Evolutionary conservation across 2,113 vertebrate genomes (phyloP), one percentile per base, ranked within the genome.

Genomic region (Amblyopsis rosae): DNA sequence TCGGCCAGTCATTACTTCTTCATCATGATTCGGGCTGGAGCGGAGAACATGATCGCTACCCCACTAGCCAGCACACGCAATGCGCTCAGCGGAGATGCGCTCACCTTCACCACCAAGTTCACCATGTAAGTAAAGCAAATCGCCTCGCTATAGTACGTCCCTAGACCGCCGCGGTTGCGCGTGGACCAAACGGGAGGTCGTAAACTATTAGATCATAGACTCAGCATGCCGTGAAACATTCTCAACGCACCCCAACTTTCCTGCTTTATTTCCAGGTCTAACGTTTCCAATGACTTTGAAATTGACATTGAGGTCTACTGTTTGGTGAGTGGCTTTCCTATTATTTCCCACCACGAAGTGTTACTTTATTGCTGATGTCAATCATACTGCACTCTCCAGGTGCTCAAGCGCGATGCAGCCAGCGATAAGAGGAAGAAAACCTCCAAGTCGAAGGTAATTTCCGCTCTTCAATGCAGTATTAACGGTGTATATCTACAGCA

Each of bases 351-450:
- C 16, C 6, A 35, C 48, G 19, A 9, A 15, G 4, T 51, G 45
- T 15, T 51, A 13, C 12, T 32, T 12, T 1, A 6, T 56, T 0
- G 15, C 12, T 5, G 17, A 51, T 10, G 61, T 35, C 13, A 15
- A 6, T 46, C 10, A 41, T 71, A 13, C 33, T 58, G 33, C n/a
- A 15, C 69, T 32, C 8, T 48, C 45, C 33, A 99, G 98, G 93
- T 96, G 12, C 95, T 97, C 86, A 96, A 91, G 77, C 94, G 92
- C 68, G 95, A 98, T 19, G 15, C 77, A 13, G 83, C 87, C 66
- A 63, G 58, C 56, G 98, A 99, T 69, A 99, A 98, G 91, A 97
- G 91, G 86, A 99, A 96, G 86, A 99, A 99, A 67, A 7, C 91
- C 50, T 91, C 59, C 73, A 99, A 98, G 81, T 95, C 98, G 11